Evolutionary conservation across 1,140 invertebrate species (phyloP), one percentile per base, ranked within the genome.

Genomic region (Gerris buenoi): DNA sequence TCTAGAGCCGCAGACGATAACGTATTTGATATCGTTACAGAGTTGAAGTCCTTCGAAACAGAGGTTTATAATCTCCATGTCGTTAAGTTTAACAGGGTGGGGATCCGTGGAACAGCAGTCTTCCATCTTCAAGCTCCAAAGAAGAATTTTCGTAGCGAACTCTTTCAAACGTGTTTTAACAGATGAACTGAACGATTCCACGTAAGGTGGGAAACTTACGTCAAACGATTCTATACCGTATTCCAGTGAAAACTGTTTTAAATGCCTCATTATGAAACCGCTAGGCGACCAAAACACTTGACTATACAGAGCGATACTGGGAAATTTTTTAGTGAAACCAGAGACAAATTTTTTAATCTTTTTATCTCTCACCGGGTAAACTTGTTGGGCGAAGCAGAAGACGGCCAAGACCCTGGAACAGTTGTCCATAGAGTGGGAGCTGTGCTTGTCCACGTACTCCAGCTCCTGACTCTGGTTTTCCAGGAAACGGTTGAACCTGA

Each of bases 251-350:
- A 25, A 65, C 18, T 82, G 78, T 65, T 83, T 80, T 29, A 86
- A 74, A 77, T 86, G 82, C 70, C 80, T 79, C 33, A 83, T 66
- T 18, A 92, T 78, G 77, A 93, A 93, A 69, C 83, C 80, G 75
- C 88, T 88, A 3, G 91, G 88, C 73, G 88, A 84, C 89, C 90
- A 93, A 29, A 91, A 74, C 23, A 88, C 79, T 75, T 88, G 88
- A 1, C 89, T 90, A 63, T 84, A 79, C 2, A 94, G 76, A 64
- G 84, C 63, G 64, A 70, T 73, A 33, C 67, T 63, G 63, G 56
- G 70, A 74, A 88, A 85, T 81, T 89, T 92, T 76, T 85, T 87
- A 74, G 91, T 86, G 0, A 86, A 73, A 70, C 93, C 90, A 71
- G 84, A 79, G 10, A 93, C 71, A 67, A 80, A 77, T 78, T 85